Conservation (phyloP, 2,113 vertebrate species). For the Poeciliopsis prolifica region DNA sequence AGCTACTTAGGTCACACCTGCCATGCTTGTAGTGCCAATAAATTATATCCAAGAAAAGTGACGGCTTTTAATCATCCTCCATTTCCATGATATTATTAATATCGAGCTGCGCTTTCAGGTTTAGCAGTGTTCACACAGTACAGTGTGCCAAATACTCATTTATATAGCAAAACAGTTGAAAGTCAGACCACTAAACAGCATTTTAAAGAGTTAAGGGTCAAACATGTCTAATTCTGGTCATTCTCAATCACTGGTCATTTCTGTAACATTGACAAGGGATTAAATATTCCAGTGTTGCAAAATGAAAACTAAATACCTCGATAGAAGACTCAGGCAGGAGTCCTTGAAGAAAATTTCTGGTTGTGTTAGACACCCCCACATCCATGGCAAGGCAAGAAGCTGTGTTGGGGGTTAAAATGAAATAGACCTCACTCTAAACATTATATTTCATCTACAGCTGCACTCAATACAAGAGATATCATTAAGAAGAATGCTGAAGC, state of each 20-base stretch:
- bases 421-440: too few relatives aligned
- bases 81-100: conserved; percentile 13
- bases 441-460: too few relatives aligned
- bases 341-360: too few relatives aligned
- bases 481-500: too few relatives aligned
- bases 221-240: neutral
- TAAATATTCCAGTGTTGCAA: neutral
- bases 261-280: neutral
- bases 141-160: too few relatives aligned
- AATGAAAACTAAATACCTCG: neutral
- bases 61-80: neutral
- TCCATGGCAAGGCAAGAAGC: too few relatives aligned
- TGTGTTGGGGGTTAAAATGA: too few relatives aligned
- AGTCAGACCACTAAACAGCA: neutral
- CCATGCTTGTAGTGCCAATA: conserved; percentile 11
- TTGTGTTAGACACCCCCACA: too few relatives aligned
- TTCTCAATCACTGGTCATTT: neutral
- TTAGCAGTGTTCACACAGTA: neutral
- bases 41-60: conserved; percentile 4
- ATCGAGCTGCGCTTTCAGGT: neutral
- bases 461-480: too few relatives aligned
- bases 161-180: too few relatives aligned
- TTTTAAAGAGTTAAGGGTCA: neutral
- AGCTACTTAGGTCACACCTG: conserved; percentile 16
- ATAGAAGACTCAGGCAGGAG: too few relatives aligned